These are phyloP conservation scores for Alcis repandata DNA, from an alignment of 2,888 invertebrate species.

Conservation along the genomic window DNA sequence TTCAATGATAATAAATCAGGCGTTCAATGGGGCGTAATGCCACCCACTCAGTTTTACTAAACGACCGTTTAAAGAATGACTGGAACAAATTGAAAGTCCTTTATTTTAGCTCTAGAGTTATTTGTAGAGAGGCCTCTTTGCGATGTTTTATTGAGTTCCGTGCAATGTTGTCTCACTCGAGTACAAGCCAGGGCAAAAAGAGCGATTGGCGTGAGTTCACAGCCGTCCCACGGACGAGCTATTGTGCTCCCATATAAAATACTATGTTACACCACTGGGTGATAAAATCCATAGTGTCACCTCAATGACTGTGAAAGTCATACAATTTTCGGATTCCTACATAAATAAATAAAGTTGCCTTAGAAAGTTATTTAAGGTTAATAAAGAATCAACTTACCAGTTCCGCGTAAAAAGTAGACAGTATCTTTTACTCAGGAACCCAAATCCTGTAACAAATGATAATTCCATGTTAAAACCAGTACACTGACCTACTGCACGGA, in stretches of 20 bases:
- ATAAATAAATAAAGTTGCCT: too few species aligned
- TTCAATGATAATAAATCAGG: slow-evolving; percentile 71
- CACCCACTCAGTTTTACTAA: slow-evolving; percentile 54
- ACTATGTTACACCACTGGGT: slow-evolving; percentile 30
- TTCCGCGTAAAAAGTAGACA: slow-evolving; percentile 43
- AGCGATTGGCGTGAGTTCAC: slow-evolving; percentile 68
- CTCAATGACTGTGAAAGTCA: slow-evolving; percentile 40
- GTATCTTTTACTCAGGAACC: slow-evolving; percentile 50
- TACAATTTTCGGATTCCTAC: too few species aligned
- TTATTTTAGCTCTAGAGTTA: slow-evolving; percentile 34
- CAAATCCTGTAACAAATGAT: slow-evolving; percentile 62
- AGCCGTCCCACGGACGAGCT: slow-evolving; percentile 66
- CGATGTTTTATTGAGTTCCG: slow-evolving; percentile 43
- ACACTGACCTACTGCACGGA: slow-evolving; percentile 16
- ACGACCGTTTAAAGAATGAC: slow-evolving; percentile 57
- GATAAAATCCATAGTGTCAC: slow-evolving; percentile 11
- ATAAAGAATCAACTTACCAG: slow-evolving; percentile 49
- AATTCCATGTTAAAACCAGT: slow-evolving; percentile 28
- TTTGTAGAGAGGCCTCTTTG: slow-evolving; percentile 48
- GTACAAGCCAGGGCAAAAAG: slow-evolving; percentile 65
- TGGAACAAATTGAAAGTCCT: slow-evolving; percentile 52
- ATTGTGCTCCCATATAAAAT: slow-evolving; percentile 60
- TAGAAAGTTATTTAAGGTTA: neutral
- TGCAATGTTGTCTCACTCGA: slow-evolving; percentile 53
- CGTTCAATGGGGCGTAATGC: slow-evolving; percentile 61